phyloP scores from a whole-genome alignment of 2,888 invertebrate species.

The Serripes groenlandicus region DNA sequence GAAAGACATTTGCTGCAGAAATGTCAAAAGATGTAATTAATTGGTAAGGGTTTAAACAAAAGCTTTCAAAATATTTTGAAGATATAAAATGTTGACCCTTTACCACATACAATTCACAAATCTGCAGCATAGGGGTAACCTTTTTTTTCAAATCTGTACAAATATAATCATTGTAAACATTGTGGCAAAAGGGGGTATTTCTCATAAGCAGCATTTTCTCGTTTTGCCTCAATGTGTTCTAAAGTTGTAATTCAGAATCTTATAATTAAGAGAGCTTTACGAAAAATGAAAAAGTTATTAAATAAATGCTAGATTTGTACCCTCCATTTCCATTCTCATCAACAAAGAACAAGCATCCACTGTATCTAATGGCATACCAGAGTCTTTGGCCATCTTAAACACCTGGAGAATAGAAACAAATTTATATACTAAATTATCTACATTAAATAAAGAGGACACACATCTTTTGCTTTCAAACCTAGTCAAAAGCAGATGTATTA shows the following conservation, averaged over 20 bases:
- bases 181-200: background rate
- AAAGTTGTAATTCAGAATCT: too few species aligned
- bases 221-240: background rate
- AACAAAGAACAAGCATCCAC: slow-evolving; percentile 87
- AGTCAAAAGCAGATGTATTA: too few species aligned
- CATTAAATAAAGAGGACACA: too few species aligned
- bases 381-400: slow-evolving; percentile 62
- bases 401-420: slow-evolving; percentile 22
- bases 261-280: too few species aligned
- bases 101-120: too few species aligned
- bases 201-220: background rate
- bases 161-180: background rate
- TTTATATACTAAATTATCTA: too few species aligned
- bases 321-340: slow-evolving; percentile 87
- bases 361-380: slow-evolving; percentile 86
- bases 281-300: too few species aligned
- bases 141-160: background rate
- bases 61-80: too few species aligned
- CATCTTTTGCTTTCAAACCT: too few species aligned
- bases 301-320: too few species aligned
- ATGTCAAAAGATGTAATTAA: background rate
- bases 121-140: too few species aligned
- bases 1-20: background rate
- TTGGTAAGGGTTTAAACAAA: background rate
- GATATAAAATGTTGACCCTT: background rate